These are phyloP conservation scores for Ancistrus triradiatus DNA, from an alignment of 2,113 vertebrate genomes.

Conservation along the genomic window DNA sequence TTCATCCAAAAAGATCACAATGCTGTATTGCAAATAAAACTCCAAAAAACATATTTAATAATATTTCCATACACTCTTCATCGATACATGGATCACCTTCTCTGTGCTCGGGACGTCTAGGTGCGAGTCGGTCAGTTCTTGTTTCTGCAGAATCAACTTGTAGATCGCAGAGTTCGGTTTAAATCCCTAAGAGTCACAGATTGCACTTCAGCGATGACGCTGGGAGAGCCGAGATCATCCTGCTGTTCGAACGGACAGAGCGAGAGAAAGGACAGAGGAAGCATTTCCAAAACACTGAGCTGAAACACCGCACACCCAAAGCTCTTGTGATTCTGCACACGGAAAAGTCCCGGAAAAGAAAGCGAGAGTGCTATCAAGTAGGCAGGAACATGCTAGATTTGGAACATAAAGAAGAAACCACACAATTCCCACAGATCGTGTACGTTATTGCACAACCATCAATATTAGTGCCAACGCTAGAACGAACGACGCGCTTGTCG, in stretches of 20 bases:
- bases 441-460: too few species aligned
- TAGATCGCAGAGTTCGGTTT: background rate
- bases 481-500: too few species aligned
- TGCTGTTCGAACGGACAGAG: background rate
- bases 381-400: too few species aligned
- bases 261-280: background rate
- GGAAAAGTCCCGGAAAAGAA: too few species aligned
- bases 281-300: background rate
- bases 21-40: conserved; percentile 52
- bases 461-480: too few species aligned
- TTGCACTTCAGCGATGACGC: background rate
- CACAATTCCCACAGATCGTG: too few species aligned
- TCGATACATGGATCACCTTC: conserved; percentile 41
- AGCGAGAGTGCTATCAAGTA: too few species aligned
- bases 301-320: background rate
- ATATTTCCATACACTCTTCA: conserved; percentile 50
- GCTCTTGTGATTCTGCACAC: too few species aligned
- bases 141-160: background rate
- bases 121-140: background rate
- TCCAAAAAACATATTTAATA: conserved; percentile 67
- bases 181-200: too few species aligned
- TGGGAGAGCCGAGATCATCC: too few species aligned
- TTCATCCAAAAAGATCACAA: too few species aligned
- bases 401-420: too few species aligned
- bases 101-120: conserved; percentile 25